Evolutionary conservation across 2,888 invertebrate species (phyloP).

Genomic region (Nemotelus pantherinus): DNA sequence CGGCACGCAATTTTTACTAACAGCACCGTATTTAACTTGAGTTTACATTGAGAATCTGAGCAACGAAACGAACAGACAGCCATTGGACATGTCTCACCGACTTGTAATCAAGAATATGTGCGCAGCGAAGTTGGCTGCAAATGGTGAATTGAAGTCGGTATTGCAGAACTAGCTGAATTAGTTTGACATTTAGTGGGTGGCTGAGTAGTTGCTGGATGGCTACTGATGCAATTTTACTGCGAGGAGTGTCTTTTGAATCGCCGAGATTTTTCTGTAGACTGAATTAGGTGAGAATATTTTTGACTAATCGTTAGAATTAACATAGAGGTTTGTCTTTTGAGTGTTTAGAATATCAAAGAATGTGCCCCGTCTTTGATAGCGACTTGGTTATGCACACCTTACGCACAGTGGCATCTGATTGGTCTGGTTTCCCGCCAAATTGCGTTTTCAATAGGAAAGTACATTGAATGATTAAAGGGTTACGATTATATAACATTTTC

Average conservation of each 20-base stretch:
- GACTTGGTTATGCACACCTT: too few relatives aligned
- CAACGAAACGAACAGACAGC: slow-evolving; percentile 14
- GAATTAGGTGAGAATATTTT: too few relatives aligned
- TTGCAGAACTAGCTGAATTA: slow-evolving; percentile 4
- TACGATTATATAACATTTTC: too few relatives aligned
- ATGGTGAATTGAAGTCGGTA: background rate
- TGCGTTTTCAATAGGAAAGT: too few relatives aligned
- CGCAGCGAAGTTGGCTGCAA: slow-evolving; percentile 26
- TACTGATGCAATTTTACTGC: too few relatives aligned
- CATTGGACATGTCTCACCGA: slow-evolving; percentile 21
- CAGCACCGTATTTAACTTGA: background rate
- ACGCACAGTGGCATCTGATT: too few relatives aligned
- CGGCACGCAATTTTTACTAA: slow-evolving; percentile 32
- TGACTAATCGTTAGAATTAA: too few relatives aligned
- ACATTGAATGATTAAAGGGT: too few relatives aligned
- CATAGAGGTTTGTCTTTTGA: too few relatives aligned
- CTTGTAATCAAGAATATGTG: slow-evolving; percentile 3
- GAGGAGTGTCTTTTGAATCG: background rate
- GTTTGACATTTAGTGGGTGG: slow-evolving; percentile 4
- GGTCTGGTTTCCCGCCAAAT: too few relatives aligned
- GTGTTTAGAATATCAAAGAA: too few relatives aligned
- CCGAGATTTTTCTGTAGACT: background rate
- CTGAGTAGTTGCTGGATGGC: background rate
- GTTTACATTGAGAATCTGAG: slow-evolving; percentile 20
- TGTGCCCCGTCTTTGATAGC: too few relatives aligned